Base-by-base conservation (phyloP, 2,888 invertebrate genomes). In the Acheta domesticus region DNA sequence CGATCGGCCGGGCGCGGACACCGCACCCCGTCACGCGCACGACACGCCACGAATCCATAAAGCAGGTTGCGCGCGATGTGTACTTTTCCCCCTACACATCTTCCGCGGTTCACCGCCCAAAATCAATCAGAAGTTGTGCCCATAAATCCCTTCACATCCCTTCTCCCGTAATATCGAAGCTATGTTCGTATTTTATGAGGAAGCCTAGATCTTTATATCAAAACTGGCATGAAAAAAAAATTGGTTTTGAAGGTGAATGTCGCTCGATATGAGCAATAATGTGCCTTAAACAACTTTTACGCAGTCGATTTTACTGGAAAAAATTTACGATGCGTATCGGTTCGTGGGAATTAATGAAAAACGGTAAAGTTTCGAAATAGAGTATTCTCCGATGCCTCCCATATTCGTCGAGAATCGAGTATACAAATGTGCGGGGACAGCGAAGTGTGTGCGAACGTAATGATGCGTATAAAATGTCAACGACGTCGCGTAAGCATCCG, bases 261-360 rank as follows among this genome's bases (percentile, higher is more conserved):
- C n/a, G 62, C n/a, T 62, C 62, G 62, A 62, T 62, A 62, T n/a
- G 62, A 62, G 62, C n/a, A 19, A n/a, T 62, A 62, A 62, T 62
- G 62, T 14, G 62, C n/a, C 62, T 62, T 62, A 62, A 62, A 62
- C 62, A 62, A 62, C 62, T 62, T 62, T 62, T 62, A 62, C 11
- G 62, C 62, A 19, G 14, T n/a, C 14, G 62, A 62, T 14, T 62
- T 19, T 62, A n/a, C 16, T 62, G 62, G 16, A 19, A 14, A 14
- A 62, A n/a, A 19, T 62, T 62, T 62, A 62, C n/a, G 62, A n/a
- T 62, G 62, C 62, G 14, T 62, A 62, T 62, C n/a, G n/a, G 16
- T 62, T 62, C n/a, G 14, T 14, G n/a, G 62, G n/a, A 19, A 62
- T 62, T 62, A 62, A 62, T 62, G 36, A 36, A 36, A 36, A 36